Evolutionary conservation across 2,888 invertebrate genomes (phyloP).

Genomic region (Dryococelus australis): DNA sequence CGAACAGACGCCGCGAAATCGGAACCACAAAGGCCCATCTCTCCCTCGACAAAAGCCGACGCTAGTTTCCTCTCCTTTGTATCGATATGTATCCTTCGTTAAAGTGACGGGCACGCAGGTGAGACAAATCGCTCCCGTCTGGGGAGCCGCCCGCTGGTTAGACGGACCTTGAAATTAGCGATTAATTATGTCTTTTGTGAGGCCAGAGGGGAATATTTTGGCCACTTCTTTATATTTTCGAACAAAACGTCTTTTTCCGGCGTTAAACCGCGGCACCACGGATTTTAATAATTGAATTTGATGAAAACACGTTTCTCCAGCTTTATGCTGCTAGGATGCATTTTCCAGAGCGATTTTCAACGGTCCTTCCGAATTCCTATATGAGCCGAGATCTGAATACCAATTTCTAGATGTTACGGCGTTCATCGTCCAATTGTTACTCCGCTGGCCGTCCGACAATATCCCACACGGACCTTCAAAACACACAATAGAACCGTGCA

Average conservation of each 20-base stretch:
- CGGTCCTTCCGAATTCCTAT: background rate
- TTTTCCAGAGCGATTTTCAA: background rate
- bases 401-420: background rate
- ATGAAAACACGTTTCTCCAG: background rate
- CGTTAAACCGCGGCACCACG: background rate
- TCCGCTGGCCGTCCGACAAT: background rate
- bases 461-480: background rate
- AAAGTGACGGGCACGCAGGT: background rate
- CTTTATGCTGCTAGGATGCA: background rate
- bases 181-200: background rate
- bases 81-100: background rate
- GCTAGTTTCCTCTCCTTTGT: background rate
- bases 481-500: background rate
- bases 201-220: background rate
- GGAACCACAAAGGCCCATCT: background rate
- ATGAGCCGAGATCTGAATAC: background rate
- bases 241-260: background rate
- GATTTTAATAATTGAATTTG: conserved; percentile 16
- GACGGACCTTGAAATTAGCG: conserved; percentile 16
- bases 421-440: background rate
- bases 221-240: conserved; percentile 6
- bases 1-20: background rate
- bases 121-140: background rate
- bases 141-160: background rate
- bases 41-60: background rate